Conservation (phyloP, 2,888 invertebrate species). For the Bedellia somnulentella region DNA sequence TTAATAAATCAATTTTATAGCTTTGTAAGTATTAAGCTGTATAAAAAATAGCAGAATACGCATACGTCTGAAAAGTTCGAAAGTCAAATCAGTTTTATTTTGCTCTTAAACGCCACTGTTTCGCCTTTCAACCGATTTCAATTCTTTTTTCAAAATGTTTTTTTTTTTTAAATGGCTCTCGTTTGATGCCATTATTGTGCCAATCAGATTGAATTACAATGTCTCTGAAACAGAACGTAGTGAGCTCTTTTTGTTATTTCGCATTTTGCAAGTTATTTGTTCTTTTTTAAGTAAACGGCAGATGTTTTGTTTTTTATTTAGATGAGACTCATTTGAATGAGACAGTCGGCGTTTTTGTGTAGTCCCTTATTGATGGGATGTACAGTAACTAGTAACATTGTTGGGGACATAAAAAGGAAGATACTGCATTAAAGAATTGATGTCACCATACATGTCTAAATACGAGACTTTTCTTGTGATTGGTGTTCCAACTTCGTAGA, state of each 20-base stretch:
- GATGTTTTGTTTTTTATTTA: slow-evolving; percentile 40
- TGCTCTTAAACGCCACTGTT: slow-evolving; percentile 31
- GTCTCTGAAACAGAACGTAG: slow-evolving; percentile 53
- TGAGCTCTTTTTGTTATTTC: slow-evolving; percentile 47
- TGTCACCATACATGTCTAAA: too few species aligned
- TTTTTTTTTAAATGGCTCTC: slow-evolving; percentile 49
- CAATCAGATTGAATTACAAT: slow-evolving; percentile 60
- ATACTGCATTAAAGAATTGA: too few species aligned
- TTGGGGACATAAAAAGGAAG: too few species aligned
- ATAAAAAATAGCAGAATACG: too few species aligned
- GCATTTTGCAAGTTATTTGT: slow-evolving; percentile 42
- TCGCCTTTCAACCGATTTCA: slow-evolving; percentile 23
- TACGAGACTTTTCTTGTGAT: too few species aligned
- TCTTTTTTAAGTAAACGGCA: slow-evolving; percentile 38
- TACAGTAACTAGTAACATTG: too few species aligned
- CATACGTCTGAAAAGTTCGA: too few species aligned
- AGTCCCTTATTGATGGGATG: too few species aligned
- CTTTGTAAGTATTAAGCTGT: too few species aligned
- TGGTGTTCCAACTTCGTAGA: too few species aligned
- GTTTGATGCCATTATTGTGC: slow-evolving; percentile 60
- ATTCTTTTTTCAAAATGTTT: not conserved
- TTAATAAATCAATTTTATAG: too few species aligned
- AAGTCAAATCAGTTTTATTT: slow-evolving; percentile 33
- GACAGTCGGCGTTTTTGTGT: too few species aligned
- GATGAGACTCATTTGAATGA: slow-evolving; percentile 46